A percentile compares a stretch with the other conserved stretches of the same genome.
phyloP scores from a whole-genome alignment of 2,888 invertebrate species.

The Drosophila anomalata region DNA sequence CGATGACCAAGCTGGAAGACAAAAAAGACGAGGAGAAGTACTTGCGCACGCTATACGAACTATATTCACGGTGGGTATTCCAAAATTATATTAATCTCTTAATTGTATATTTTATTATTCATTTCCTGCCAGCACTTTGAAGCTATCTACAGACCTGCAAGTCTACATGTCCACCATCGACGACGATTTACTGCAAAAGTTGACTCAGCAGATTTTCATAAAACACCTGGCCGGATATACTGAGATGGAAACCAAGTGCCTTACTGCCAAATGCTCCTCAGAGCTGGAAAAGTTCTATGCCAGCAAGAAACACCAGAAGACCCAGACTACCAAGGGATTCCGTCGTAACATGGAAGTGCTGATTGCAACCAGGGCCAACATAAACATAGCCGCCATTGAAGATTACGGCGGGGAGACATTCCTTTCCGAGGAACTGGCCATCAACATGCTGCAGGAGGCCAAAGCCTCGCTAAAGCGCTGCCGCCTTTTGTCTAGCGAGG shows the following conservation, averaged over 20 bases:
- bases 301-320: constrained; percentile 97
- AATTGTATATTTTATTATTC: neutral
- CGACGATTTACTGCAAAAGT: constrained; percentile 90
- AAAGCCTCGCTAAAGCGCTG: constrained; percentile 95
- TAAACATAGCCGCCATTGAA: constrained; percentile 97
- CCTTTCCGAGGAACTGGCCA: constrained; percentile 96
- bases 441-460: constrained; percentile 94
- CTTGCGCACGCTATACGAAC: constrained; percentile 93
- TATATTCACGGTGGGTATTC: constrained; percentile 90
- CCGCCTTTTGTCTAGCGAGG: constrained; percentile 90
- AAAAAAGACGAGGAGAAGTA: constrained; percentile 94
- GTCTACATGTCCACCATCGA: constrained; percentile 92
- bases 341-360: constrained; percentile 96
- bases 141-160: constrained; percentile 89
- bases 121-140: constrained; percentile 86
- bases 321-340: constrained; percentile 95
- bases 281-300: constrained; percentile 95
- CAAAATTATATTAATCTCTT: neutral
- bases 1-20: constrained; percentile 92
- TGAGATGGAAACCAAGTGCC: constrained; percentile 89
- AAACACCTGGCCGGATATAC: constrained; percentile 92
- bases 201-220: constrained; percentile 92
- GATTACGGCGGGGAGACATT: constrained; percentile 99
- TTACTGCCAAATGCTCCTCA: constrained; percentile 90
- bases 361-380: constrained; percentile 95